These are phyloP conservation scores for Mnemiopsis leidyi DNA, from an alignment of 37 sponge, comb jelly and placozoan genomes.

Conservation along the genomic window DNA sequence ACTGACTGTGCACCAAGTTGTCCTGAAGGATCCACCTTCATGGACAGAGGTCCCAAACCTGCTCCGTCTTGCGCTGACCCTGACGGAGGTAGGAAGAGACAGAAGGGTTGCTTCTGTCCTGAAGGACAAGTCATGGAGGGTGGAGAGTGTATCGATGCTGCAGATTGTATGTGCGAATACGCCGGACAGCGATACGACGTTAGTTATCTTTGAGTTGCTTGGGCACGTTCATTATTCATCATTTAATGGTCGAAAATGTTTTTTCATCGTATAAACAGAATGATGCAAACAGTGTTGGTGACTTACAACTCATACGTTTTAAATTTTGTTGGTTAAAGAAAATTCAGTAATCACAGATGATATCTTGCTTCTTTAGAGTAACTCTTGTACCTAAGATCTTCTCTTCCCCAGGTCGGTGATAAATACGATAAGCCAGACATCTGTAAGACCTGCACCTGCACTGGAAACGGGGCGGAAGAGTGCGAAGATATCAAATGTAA, in stretches of 20 bases:
- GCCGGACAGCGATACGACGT: constrained; percentile 3
- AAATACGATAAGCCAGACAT: background rate
- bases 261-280: no score
- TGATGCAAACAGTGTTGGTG: no score
- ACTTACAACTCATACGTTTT: no score
- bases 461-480: background rate
- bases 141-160: background rate
- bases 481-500: background rate
- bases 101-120: constrained; percentile 43
- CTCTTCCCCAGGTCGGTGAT: background rate
- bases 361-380: no score
- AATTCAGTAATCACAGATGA: no score
- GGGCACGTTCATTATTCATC: no score
- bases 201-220: no score
- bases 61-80: background rate
- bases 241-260: no score
- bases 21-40: background rate
- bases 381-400: background rate
- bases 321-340: no score
- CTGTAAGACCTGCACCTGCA: background rate
- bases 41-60: background rate
- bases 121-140: constrained; percentile 30
- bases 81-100: background rate
- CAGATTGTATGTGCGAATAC: background rate
- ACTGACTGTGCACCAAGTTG: background rate